Evolutionary conservation across 2,888 invertebrate species (phyloP), one percentile per base, ranked within the genome.

Genomic region (Automeris io): DNA sequence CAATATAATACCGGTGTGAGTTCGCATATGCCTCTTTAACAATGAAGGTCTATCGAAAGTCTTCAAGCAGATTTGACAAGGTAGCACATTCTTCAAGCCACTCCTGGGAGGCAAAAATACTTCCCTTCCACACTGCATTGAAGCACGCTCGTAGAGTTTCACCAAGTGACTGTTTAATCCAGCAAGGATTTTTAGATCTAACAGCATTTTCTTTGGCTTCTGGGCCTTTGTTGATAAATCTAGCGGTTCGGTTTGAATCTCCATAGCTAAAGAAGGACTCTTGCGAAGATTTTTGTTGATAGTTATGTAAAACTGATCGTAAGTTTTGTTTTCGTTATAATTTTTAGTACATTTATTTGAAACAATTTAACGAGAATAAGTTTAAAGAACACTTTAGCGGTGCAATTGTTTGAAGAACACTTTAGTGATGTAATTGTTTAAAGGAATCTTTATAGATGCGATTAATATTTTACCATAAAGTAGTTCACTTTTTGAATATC

Each of bases 21-120:
- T 91, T 35, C 92, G 71, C 76, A 91, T 88, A 57, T 92, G 92
- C 45, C 92, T 69, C 51, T 91, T 91, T 45, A 92, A 60, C 40
- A 92, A 61, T 1, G 91, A 92, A 0, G 92, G 92, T 32, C 92
- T 72, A 54, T 92, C 92, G 53, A 92, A 92, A 13, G 89, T 88
- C 72, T 92, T 92, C 33, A 89, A 75, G 53, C 92, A 92, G 1
- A 89, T 89, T 26, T 90, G 89, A 54, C 92, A 92, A 0, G 86
- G 85, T 36, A 86, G 59, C 4, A 82, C 66, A 24, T 76, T 82
- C 59, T 83, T 85, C 42, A 61, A 38, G 37, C 47, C 47, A 3
- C 32, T 36, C 41, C 61, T 57, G 35, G 57, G 63, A 0, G 62
- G 57, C 11, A 58, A 26, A 39, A 46, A 49, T 33, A 54, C 46